These are phyloP conservation scores for Hestina assimilis DNA, from an alignment of 1,140 invertebrate genomes.

Conservation along the genomic window DNA sequence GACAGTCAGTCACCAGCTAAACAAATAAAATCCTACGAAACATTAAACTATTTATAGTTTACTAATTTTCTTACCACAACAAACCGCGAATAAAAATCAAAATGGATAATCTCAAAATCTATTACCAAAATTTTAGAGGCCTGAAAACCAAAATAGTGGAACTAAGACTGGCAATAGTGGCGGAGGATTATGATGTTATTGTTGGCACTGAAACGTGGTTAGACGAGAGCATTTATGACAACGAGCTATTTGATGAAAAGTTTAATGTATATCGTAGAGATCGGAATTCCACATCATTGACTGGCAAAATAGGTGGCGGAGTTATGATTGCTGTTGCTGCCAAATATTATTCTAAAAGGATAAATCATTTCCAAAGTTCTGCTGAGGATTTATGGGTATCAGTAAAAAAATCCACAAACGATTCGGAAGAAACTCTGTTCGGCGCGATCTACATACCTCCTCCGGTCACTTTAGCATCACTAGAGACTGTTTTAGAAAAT, in stretches of 20 bases:
- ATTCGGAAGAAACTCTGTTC: not conserved
- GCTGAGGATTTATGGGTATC: constrained; percentile 1
- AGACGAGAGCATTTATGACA: constrained; percentile 19
- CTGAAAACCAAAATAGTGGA: not conserved
- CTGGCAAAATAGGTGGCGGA: not conserved
- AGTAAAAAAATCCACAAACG: not conserved
- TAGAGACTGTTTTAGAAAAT: not conserved
- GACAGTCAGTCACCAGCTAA: constrained; percentile 9
- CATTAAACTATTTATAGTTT: constrained; percentile 10
- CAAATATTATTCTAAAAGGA: not conserved
- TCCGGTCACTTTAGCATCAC: not conserved
- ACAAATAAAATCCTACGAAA: constrained; percentile 20
- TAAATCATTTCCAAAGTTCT: not conserved
- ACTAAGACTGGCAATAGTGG: constrained; percentile 30
- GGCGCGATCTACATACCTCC: not conserved
- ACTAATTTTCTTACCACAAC: not conserved
- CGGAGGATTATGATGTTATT: constrained; percentile 25
- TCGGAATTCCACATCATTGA: not conserved
- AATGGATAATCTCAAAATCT: not conserved
- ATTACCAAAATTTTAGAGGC: constrained; percentile 38
- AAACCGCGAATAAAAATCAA: too few relatives aligned
- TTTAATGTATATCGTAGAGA: constrained; percentile 6
- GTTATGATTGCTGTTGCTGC: constrained; percentile 1
- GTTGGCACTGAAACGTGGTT: constrained; percentile 33
- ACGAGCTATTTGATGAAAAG: not conserved